phyloP scores from a whole-genome alignment of 2,797 vertebrate species.

The Micropoecilia bifurca region DNA sequence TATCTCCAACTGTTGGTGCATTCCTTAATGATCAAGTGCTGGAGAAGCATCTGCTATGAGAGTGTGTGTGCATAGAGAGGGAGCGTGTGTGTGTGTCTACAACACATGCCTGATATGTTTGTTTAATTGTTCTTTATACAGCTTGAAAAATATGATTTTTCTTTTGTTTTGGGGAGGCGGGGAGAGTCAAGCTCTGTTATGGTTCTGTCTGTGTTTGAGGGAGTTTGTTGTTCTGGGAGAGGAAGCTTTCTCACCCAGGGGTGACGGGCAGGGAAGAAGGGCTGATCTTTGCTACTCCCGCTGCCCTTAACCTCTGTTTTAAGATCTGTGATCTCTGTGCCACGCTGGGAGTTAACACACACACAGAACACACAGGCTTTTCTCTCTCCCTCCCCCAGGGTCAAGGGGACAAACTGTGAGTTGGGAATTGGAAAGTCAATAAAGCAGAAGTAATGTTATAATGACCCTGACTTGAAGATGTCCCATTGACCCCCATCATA shows the following conservation, averaged over 20 bases:
- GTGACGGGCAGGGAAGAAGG: constrained; percentile 60
- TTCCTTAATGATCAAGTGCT: constrained; percentile 98
- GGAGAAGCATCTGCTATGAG: constrained; percentile 92
- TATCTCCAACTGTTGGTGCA: constrained; percentile 99
- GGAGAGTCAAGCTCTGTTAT: constrained; percentile 50
- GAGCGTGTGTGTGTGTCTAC: constrained; percentile 66
- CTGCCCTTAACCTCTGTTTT: constrained; percentile 63
- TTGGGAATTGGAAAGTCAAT: constrained; percentile 84
- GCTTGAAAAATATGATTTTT: constrained; percentile 46
- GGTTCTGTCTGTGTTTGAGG: constrained; percentile 54
- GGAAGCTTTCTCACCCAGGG: constrained; percentile 71
- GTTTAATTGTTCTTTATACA: constrained; percentile 66
- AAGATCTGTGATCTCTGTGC: constrained; percentile 76
- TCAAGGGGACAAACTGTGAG: constrained; percentile 83
- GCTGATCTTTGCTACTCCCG: constrained; percentile 58
- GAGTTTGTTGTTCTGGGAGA: constrained; percentile 64
- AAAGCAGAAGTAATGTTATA: constrained; percentile 85
- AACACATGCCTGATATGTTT: constrained; percentile 71
- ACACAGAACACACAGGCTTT: constrained; percentile 55
- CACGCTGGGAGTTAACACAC: constrained; percentile 71
- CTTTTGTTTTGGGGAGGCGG: constrained; percentile 51
- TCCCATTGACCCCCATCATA: constrained; percentile 78
- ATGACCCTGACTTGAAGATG: constrained; percentile 79
- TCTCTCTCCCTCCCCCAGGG: constrained; percentile 60
- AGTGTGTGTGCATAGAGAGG: constrained; percentile 42